Conservation (phyloP, 2,888 invertebrate species). For the Miltochrista miniata region DNA sequence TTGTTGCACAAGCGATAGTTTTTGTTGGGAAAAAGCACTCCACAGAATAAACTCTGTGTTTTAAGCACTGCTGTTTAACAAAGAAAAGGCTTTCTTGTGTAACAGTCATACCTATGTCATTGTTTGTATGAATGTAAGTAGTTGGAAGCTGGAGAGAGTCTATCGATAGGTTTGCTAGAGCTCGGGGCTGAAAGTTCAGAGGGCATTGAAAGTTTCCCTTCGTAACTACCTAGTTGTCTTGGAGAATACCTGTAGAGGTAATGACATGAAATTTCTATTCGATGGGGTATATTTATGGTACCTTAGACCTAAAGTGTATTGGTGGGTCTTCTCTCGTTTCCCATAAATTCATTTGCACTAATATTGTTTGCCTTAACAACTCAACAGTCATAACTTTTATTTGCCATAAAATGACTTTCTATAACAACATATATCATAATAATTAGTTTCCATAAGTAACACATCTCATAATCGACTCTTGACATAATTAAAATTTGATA, state of each 20-base stretch:
- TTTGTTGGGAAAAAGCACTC: not conserved
- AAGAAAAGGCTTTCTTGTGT: slow-evolving; percentile 4
- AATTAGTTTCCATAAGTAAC: too few relatives aligned
- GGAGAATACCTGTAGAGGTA: not conserved
- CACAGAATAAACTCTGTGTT: not conserved
- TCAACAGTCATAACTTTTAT: too few relatives aligned
- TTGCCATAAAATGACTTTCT: too few relatives aligned
- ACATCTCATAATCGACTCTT: too few relatives aligned
- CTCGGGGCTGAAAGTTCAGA: slow-evolving; percentile 5
- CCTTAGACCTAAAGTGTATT: too few relatives aligned
- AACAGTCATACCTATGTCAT: not conserved
- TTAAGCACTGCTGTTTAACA: not conserved
- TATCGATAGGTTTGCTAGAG: not conserved
- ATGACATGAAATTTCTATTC: not conserved
- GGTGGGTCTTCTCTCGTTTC: too few relatives aligned
- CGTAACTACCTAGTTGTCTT: not conserved
- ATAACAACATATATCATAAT: too few relatives aligned
- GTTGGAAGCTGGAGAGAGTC: slow-evolving; percentile 1
- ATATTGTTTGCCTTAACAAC: too few relatives aligned
- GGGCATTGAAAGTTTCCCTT: not conserved
- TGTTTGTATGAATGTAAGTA: not conserved
- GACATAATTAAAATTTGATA: too few relatives aligned
- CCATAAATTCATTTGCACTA: too few relatives aligned
- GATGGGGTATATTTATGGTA: too few relatives aligned
- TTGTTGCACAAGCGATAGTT: slow-evolving; percentile 10